Base-by-base conservation (phyloP, 1,140 invertebrate genomes). In the Lasioglossum albipes region DNA sequence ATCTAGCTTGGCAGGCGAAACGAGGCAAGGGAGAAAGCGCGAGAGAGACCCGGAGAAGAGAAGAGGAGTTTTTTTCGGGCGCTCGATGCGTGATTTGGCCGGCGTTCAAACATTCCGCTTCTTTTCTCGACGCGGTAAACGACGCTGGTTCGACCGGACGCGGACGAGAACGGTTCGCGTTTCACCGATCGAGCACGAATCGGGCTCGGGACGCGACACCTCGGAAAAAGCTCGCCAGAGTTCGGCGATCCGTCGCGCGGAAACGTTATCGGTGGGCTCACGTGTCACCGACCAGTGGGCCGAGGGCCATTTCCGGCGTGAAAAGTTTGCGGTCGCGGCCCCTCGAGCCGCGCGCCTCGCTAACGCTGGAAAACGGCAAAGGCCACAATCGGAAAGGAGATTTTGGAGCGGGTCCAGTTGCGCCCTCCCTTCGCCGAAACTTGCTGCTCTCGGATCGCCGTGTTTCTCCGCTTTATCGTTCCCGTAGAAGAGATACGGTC, bases 401-500 rank as follows among this genome's bases (percentile, higher is more conserved):
- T 76, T 85, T 89, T 89, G 87, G 88, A 88, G 36, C 72, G 45
- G 49, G 22, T 89, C 88, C 87, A 89, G 82, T 36, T 64, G 45
- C 65, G 69, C 78, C 78, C 65, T 6, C 81, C 75, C 70, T 83
- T 74, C 75, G 82, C 10, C 12, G n/a, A 2, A 49, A 20, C n/a
- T 68, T 27, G 42, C 41, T 22, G 2, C 65, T 41, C n/a, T 22
- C 3, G 42, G 9, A 49, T 67, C 65, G 42, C n/a, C n/a, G 42
- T 52, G 12, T 49, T 68, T 42, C 66, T 84, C 78, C 79, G 75
- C 79, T 91, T 89, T 90, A 90, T 90, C 89, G 85, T 88, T 86
- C 90, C 87, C 68, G 84, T 89, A 75, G 79, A 71, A 73, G 69
- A 90, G 88, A 90, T 90, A 89, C 84, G 87, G 83, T 91, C 84